Evolutionary conservation across 2,888 invertebrate genomes (phyloP).

Genomic region (Pristionchus mayeri): DNA sequence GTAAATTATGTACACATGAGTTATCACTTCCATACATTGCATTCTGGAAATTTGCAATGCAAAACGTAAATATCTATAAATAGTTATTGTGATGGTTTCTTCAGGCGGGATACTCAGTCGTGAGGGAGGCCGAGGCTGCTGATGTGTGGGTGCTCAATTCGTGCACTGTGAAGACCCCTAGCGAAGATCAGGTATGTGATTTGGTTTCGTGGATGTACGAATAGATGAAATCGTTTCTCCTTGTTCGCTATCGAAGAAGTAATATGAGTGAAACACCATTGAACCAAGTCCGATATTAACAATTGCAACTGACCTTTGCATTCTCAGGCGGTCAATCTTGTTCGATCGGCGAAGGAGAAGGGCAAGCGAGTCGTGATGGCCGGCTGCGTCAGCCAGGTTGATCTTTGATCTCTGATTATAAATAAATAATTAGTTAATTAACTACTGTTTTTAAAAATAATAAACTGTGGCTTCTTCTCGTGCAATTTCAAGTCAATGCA

Average conservation of each 20-base stretch:
- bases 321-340: conserved; percentile 50
- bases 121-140: conserved; percentile 86
- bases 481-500: not conserved
- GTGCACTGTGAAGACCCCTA: conserved; percentile 97
- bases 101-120: conserved; percentile 68
- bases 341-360: conserved; percentile 56
- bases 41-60: too few species aligned
- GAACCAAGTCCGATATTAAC: too few species aligned
- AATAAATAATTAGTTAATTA: not conserved
- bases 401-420: conserved; percentile 8
- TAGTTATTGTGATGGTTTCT: too few species aligned
- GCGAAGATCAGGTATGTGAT: conserved; percentile 81
- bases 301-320: too few species aligned
- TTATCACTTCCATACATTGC: too few species aligned
- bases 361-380: conserved; percentile 86
- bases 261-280: not conserved
- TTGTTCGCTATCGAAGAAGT: not conserved
- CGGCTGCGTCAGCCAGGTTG: conserved; percentile 92
- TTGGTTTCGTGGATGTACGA: not conserved
- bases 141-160: conserved; percentile 96
- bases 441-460: not conserved
- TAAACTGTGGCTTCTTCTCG: too few species aligned
- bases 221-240: not conserved
- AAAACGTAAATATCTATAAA: too few species aligned
- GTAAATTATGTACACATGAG: too few species aligned